Base-by-base conservation (phyloP, 2,888 invertebrate genomes). In the Tenthredo livida region DNA sequence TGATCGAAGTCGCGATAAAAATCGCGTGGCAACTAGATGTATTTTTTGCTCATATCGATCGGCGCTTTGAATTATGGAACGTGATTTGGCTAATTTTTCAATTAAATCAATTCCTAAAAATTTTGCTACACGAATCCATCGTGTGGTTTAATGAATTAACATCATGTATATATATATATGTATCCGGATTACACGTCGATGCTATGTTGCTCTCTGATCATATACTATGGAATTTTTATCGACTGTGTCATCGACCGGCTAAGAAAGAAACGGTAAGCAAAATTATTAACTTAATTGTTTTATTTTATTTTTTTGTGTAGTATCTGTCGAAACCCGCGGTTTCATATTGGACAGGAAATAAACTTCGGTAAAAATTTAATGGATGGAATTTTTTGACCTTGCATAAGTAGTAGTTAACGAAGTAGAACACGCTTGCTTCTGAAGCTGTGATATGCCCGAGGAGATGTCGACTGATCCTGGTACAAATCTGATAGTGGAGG, bases 341-440 rank as follows among this genome's bases (percentile, higher is more conserved):
- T 47, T 47, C 9, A 50, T 7, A 73, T 43, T 15, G 21, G 25
- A 73, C 17, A 73, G 5, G 5, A 15, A 21, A 40, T 43, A 21
- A 21, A 21, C 43, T 77, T 25, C 61, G 21, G 40, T 3, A 25
- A 29, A 75, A 61, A 40, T 54, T 77, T 3, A 4, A 77, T 77
- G 61, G 15, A 54, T 37, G 17, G 21, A 29, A 72, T 29, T 37
- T 43, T 50, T 2, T 43, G 25, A 43, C 70, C 73, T 58, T 40
- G 58, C 61, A 12, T 33, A 75, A 50, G 25, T 84, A 54, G 17
- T 75, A n/a, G n/a, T 17, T 2, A 54, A n/a, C n/a, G 2, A 77
- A 77, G 61, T 77, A 25, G 50, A 61, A 84, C 75, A 58, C 15
- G 84, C 77, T 84, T 21, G 43, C 77, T 43, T 25, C 84, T 58